Evolutionary conservation across 2,888 invertebrate species (phyloP), one percentile per base, ranked within the genome.

Genomic region (Criorhina ranunculi): DNA sequence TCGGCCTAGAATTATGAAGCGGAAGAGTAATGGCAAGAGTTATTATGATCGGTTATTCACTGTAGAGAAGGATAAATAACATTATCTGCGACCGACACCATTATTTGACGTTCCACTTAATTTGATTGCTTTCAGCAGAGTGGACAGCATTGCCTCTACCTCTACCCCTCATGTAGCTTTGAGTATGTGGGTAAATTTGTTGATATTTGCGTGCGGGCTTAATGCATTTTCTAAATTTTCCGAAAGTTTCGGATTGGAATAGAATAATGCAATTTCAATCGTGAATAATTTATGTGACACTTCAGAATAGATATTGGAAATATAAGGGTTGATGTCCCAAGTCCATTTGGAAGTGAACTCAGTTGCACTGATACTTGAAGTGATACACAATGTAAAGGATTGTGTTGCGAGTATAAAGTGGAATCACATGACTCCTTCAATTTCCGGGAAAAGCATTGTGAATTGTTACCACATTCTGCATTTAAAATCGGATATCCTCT

Each of bases 11-110:
- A 46, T 46, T 19, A 0, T 33, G 69, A 60, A 29, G n/a, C 31
- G 24, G 17, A 51, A 66, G 40, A 59, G 67, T 59, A 57, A 66
- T 66, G 46, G 46, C 35, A 69, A 69, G 57, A 57, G 24, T 19
- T 46, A 64, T 72, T 79, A 59, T 64, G 72, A 79, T 79, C 46
- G 64, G 64, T 46, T 72, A 51, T 64, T 59, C 17, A 66, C 51
- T 51, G 57, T 42, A 42, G 19, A 2, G 19, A 29, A 15, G 59
- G 46, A 49, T 60, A n/a, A 11, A 17, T 51, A 33, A 29, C 44
- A 57, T 44, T n/a, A n/a, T 57, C 70, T 67, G 73, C 37, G 31
- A 53, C 35, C 60, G 66, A 60, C 66, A 60, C 60, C 19, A 64
- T 64, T 66, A 66, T 75, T 72, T 55, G 64, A 59, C 64, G 51